Evolutionary conservation across 1,140 invertebrate species (phyloP), one percentile per base, ranked within the genome.

Genomic region (Caerostris darwini): DNA sequence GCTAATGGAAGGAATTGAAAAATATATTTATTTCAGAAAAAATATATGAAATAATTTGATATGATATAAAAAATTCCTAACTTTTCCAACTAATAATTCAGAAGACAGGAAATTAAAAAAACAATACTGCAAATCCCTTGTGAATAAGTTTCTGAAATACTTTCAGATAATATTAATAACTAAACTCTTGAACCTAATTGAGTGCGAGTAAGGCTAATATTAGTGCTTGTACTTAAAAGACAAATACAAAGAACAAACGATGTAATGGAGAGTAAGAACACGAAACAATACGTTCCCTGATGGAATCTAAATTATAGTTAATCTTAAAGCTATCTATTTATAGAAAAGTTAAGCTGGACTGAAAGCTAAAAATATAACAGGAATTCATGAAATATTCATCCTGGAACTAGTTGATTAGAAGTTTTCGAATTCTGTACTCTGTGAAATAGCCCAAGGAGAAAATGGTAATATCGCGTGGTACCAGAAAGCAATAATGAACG

Each of bases 231-330:
- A 10, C 71, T 50, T 10, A 34, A 1, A 53, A 14, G 71, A 12
- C 34, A 77, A 77, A 77, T 77, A 77, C 5, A 34, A 50, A 77
- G 34, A 77, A 34, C 5, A 77, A 77, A 77, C 34, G 71, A 77
- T 50, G 69, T 77, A 77, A 77, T 77, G 7, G 71, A 8, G 69
- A 8, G 71, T 77, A 53, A 77, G 71, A 77, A 53, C 71, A 77
- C 50, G 71, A 77, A 77, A 77, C 71, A 77, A 77, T 77, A 77
- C 71, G 10, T 77, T 53, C 34, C 69, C 71, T 50, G 34, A 53
- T 77, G 71, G 71, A 50, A 77, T 50, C 71, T 53, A 77, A 77
- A 77, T 77, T 77, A 77, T 77, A 34, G 10, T 77, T 77, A 77
- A 77, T 77, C 71, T 53, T 71, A 34, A 71, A 71, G 7, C 3